Base-by-base conservation (phyloP, 2,797 vertebrate genomes). In the Cyclura pinguis region DNA sequence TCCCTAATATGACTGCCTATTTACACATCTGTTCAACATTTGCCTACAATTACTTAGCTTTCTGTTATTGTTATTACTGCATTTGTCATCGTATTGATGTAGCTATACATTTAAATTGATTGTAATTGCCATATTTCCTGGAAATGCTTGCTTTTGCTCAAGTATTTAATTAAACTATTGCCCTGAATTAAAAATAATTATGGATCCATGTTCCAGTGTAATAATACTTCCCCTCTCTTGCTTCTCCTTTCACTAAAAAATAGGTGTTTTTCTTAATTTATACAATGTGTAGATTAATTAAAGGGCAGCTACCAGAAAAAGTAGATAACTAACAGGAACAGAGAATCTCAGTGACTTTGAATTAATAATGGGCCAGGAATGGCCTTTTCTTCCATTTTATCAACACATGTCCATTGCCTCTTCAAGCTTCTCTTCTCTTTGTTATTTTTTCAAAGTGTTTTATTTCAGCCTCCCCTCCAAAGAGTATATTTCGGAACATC, bases 41-140 rank as follows among this genome's bases (percentile, higher is more conserved):
- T 95, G 94, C 91, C 90, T 84, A 62, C 92, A 94, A 96, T 96
- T 97, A 96, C 93, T 96, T 94, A 87, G 64, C 35, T 50, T 91
- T 91, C 73, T 88, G 95, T 94, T 90, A 35, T 81, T 96, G 95
- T 97, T 96, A 93, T 96, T 96, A 96, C 96, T 97, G 93, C 83
- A 92, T 95, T 96, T 97, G 95, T 96, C 95, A 97, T 95, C 93
- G 89, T 96, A 96, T 96, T 97, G 96, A 97, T 97, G 96, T 93
- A 96, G 97, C 96, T 93, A 85, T 97, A 96, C 95, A 95, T 97
- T 97, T 95, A 95, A 96, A 97, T 96, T 97, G 97, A 97, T 97
- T 97, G 93, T 97, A 98, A 98, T 98, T 97, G 96, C 97, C 90
- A 97, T 96, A 96, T 97, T 98, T 98, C 97, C 97, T 97, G 95